Evolutionary conservation across 2,113 vertebrate species (phyloP).

Genomic region (Phasianus colchicus): DNA sequence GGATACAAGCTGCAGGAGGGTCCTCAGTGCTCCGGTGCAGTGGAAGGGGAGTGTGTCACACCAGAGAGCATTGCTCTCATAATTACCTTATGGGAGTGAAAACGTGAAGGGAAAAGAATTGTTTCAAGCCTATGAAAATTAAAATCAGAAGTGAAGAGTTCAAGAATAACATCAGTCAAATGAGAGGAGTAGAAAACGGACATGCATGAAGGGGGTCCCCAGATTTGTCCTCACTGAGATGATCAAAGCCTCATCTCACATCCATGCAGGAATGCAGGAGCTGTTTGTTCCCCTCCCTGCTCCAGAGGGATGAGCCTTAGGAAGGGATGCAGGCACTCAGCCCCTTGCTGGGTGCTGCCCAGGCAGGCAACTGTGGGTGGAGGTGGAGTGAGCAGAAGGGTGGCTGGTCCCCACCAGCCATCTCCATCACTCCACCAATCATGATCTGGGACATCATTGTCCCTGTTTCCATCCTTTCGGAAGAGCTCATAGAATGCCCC

Average conservation of each 20-base stretch:
- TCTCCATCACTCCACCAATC: neutral
- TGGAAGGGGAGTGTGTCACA: neutral
- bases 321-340: neutral
- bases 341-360: neutral
- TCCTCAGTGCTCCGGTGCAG: neutral
- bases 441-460: too few relatives aligned
- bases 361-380: neutral
- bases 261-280: neutral
- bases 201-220: accelerated
- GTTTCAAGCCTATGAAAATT: neutral
- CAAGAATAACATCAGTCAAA: neutral
- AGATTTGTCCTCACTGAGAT: neutral
- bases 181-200: neutral
- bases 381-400: neutral
- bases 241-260: neutral
- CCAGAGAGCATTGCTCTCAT: too few relatives aligned
- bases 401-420: neutral
- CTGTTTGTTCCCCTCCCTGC: neutral
- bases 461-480: too few relatives aligned
- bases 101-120: neutral
- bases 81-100: neutral
- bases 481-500: too few relatives aligned
- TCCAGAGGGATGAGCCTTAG: neutral
- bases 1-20: neutral
- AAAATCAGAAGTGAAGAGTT: neutral